A percentile compares a stretch with the other conserved stretches of the same genome.
These are phyloP conservation scores for Hyposmocoma kahamanoa DNA, from an alignment of 1,140 invertebrate genomes.

Conservation along the genomic window DNA sequence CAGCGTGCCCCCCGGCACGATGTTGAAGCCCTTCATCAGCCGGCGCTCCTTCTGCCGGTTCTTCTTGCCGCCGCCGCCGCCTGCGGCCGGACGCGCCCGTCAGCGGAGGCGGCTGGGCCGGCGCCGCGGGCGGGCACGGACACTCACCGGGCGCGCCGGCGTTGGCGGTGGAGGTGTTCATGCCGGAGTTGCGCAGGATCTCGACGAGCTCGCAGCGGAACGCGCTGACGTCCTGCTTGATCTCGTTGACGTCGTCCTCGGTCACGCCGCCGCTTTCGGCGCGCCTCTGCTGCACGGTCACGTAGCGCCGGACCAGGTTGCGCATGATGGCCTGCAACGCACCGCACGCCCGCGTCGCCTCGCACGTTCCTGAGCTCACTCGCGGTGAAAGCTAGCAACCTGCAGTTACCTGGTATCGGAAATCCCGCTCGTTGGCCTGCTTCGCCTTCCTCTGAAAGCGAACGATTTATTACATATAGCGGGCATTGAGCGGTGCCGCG, in stretches of 20 bases:
- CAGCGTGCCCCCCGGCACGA: conserved; percentile 80
- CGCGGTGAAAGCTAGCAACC: background rate
- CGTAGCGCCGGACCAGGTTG: conserved; percentile 95
- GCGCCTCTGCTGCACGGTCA: conserved; percentile 95
- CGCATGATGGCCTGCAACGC: conserved; percentile 89
- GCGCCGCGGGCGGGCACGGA: background rate
- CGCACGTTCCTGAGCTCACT: background rate
- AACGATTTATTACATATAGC: too few relatives aligned
- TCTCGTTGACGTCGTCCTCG: conserved; percentile 98
- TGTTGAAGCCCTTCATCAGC: conserved; percentile 96
- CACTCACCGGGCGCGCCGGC: conserved; percentile 79
- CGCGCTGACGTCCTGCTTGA: conserved; percentile 97
- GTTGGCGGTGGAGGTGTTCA: conserved; percentile 90
- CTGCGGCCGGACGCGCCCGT: too few relatives aligned
- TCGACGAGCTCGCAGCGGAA: conserved; percentile 96
- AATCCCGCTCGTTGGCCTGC: conserved; percentile 91
- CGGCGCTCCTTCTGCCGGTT: conserved; percentile 93
- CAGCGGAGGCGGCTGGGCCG: too few relatives aligned
- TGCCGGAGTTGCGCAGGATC: conserved; percentile 94
- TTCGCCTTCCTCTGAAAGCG: conserved; percentile 87
- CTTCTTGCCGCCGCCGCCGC: conserved; percentile 92
- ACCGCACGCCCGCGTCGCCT: background rate
- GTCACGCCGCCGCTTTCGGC: conserved; percentile 97
- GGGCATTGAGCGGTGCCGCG: too few relatives aligned
- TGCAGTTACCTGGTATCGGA: conserved; percentile 86